Base-by-base conservation (phyloP, 2,113 vertebrate genomes). In the Micromys minutus region DNA sequence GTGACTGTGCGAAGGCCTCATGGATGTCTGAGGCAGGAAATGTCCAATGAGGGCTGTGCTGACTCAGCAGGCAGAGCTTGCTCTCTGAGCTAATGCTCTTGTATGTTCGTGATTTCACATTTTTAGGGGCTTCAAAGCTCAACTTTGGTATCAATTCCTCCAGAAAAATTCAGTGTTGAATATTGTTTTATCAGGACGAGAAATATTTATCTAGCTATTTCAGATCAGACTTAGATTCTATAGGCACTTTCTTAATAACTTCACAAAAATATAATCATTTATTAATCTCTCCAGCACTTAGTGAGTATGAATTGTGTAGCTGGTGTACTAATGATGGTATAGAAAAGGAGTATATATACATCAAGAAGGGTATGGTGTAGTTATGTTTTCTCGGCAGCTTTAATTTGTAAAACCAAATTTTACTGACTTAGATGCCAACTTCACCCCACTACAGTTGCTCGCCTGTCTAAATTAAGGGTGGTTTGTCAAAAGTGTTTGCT, bases 341-440 rank as follows among this genome's bases (percentile, higher is more conserved):
- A 50, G 61, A 89, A 77, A 85, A 21, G 63, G 55, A 69, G 12
- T 50, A 26, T 71, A 71, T 86, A 34, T 93, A 29, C 52, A 7
- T 72, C 8, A 94, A 45, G 22, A 45, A 85, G 2, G 57, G 61
- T 90, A 17, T 2, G 45, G 12, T 50, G 17, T 12, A 65, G 16
- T 91, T 87, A 57, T n/a, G 21, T 91, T 89, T 93, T 94, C 84
- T 59, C 31, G 29, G 55, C 24, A 89, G 74, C 22, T 59, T 93
- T 42, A 57, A 13, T 81, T n/a, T 72, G 11, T 75, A 16, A 3
- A 74, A n/a, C 75, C 26, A 55, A 36, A 2, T 79, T n/a, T 75
- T 94, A 26, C 55, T 89, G 69, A 91, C n/a, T 91, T 47, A 89
- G 69, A 42, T 87, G 42, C 89, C 47, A 77, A 0, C 10, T 57